Evolutionary conservation across 2,888 invertebrate species (phyloP), one percentile per base, ranked within the genome.

Genomic region (Eilema griseolum): DNA sequence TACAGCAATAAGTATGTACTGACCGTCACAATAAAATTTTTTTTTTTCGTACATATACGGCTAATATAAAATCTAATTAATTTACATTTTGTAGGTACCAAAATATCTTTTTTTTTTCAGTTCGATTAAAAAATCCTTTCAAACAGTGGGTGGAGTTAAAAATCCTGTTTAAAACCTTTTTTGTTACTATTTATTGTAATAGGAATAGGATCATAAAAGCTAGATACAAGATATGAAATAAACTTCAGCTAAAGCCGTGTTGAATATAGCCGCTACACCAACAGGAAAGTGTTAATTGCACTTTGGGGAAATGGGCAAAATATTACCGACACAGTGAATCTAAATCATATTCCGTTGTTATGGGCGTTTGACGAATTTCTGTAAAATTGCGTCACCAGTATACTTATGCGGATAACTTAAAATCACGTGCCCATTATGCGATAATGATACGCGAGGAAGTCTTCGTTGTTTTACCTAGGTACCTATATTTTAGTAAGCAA

Each of bases 301-400:
- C 20, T n/a, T n/a, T 52, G 52, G 52, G n/a, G 20, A 24, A 41
- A 62, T 62, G 37, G 31, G 24, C 24, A 41, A 16, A 24, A 62
- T 62, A 41, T 62, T 62, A 41, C 16, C 20, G 24, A 62, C 33
- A 26, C 41, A 11, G 10, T 20, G 10, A 46, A 46, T 52, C 23
- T 14, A 65, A 14, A n/a, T 28, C 14, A 26, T 31, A 46, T 7
- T 23, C 24, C 7, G 12, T 24, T 16, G 14, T 59, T 59, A 57
- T 59, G 20, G 46, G 20, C 23, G n/a, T 26, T 65, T 60, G 20
- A 66, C 61, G 31, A 66, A 71, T 74, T 69, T 74, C 31, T 70
- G 60, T 52, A 66, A 62, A 70, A 71, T 81, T 74, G 59, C 79
- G 82, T 79, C 79, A 80, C 69, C 71, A 33, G 41, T 65, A 61